Conservation (phyloP, 2,888 invertebrate genomes). For the Eilema depressum region DNA sequence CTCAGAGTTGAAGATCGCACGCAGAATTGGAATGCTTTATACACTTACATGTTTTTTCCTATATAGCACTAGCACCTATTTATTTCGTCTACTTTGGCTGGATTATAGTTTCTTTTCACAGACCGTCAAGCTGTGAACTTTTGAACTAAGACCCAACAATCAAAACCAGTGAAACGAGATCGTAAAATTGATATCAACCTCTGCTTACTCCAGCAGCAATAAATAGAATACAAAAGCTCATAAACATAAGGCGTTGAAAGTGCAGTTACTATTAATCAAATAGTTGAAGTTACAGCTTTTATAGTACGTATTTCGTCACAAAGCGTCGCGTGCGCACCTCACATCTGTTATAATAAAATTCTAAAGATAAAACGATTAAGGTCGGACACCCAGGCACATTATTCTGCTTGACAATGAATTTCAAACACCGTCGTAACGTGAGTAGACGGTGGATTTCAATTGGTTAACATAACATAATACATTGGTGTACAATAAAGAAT, state of each 20-base stretch:
- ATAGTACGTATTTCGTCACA: slow-evolving; percentile 35
- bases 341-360: slow-evolving; percentile 56
- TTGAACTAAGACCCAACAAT: background rate
- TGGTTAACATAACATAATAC: no score
- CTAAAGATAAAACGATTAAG: slow-evolving; percentile 55
- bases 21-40: no score
- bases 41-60: no score
- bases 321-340: slow-evolving; percentile 61
- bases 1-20: no score
- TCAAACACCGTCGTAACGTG: no score
- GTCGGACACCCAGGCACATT: slow-evolving; percentile 32
- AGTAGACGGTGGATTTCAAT: no score
- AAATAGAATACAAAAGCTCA: slow-evolving; percentile 1
- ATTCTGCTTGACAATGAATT: no score
- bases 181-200: background rate
- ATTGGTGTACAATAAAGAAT: no score
- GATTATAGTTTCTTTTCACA: no score
- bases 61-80: no score
- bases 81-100: no score
- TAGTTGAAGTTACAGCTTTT: slow-evolving; percentile 28
- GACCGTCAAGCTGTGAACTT: no score
- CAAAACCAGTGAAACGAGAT: background rate
- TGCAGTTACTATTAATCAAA: slow-evolving; percentile 54
- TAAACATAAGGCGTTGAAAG: slow-evolving; percentile 50
- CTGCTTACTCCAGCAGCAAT: background rate